Evolutionary conservation across 2,113 vertebrate genomes (phyloP), one percentile per base, ranked within the genome.

Genomic region (Catharus fuscescens): DNA sequence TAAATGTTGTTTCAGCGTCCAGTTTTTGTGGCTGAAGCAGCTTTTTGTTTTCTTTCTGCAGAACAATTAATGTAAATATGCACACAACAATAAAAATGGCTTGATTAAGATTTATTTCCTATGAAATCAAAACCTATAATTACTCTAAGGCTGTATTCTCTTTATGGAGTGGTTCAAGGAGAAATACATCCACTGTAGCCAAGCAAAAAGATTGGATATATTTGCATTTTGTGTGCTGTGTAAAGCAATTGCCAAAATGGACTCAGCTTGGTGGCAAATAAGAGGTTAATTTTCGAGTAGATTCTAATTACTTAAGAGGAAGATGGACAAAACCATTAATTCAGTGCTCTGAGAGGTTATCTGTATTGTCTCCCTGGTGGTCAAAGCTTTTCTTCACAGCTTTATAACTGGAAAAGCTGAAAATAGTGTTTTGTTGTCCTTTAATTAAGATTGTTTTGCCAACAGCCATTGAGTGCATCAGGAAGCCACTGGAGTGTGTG

Each of bases 381-480:
- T 70, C 73, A 71, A 45, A 65, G 62, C 78, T 86, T 44, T 79
- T 64, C 57, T 64, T 54, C 48, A 26, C 42, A 81, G 57, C 40
- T 93, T 80, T 81, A 53, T 78, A 77, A 88, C 62, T 48, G 42
- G 31, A 86, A 71, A 95, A 90, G 44, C 48, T 31, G 10, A 69
- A 88, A 95, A 65, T 44, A 38, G 50, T 80, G 29, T 78, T 95
- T 80, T 92, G 29, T 57, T 80, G 64, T 95, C 80, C 54, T 78
- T 95, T 92, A 94, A 93, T 93, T 95, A 95, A 45, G 28, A 47
- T 74, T 78, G 31, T 80, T 96, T 92, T 94, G 86, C 93, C 77
- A 91, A 36, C 85, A 94, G 80, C 84, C 64, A 13, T 70, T 40
- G 29, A 80, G 52, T 70, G 60, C 72, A 72, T 84, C 67, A 92